Base-by-base conservation (phyloP, 30 jellyfish, hydroid and myxozoan species). In the Hydra vulgaris region DNA sequence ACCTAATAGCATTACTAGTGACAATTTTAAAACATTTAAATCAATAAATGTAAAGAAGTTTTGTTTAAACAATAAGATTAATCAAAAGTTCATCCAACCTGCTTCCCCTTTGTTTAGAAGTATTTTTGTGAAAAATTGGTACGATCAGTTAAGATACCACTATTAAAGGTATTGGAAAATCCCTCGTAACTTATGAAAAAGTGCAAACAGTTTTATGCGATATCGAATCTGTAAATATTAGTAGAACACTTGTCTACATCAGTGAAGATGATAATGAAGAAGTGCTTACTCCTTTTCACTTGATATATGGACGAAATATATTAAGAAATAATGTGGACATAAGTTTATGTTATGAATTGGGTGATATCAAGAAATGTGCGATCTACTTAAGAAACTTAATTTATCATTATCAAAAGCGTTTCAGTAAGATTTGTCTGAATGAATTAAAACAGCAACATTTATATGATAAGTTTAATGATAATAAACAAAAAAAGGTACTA, bases 11-110 rank as follows among this genome's bases (percentile, higher is more conserved):
- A 54, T 73, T 73, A 26, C 53, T 21, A 27, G 53, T 54, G 81
- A 21, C 18, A 73, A 73, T 73, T 23, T 26, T 8, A 73, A 73
- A 73, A 73, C 72, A 0, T 73, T 73, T 25, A 73, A 19, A 73
- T 23, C 81, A 54, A 77, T n/a, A 21, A 83, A 77, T 22, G 84
- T 77, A 8, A 77, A 75, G 40, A 18, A 17, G 17, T 75, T 75
- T 75, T 75, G 25, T 18, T 23, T 18, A 21, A 21, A 25, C 19
- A 19, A 26, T 21, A 79, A 22, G 18, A 71, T 71, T 71, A 53
- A 71, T n/a, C 79, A 71, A 71, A 18, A 71, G 26, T 71, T 71
- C 23, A 71, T 71, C 26, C 26, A n/a, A 71, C 79, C 79, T 71
- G n/a, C 79, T 0, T 71, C 79, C 25, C n/a, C n/a, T n/a, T n/a